Evolutionary conservation across 2,797 vertebrate genomes (phyloP).

Genomic region (Columba guinea): DNA sequence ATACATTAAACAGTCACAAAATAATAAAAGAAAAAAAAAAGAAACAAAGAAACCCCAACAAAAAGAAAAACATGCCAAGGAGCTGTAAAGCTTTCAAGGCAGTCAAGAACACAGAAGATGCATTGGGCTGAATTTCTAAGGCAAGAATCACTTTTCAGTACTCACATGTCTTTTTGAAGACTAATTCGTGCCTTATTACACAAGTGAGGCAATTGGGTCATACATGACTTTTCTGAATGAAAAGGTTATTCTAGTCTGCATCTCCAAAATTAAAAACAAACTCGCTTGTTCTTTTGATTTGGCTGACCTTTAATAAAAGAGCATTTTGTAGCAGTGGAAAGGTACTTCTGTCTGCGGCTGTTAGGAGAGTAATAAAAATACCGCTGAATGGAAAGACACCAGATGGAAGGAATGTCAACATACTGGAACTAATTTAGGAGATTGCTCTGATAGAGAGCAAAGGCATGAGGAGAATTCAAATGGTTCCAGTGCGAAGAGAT

Average conservation of each 20-base stretch:
- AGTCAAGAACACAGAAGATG: not conserved
- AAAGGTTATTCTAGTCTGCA: slow-evolving; percentile 58
- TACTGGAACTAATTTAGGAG: slow-evolving; percentile 75
- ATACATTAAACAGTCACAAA: not conserved
- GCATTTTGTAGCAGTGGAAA: slow-evolving; percentile 69
- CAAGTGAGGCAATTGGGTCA: slow-evolving; percentile 44
- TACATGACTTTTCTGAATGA: slow-evolving; percentile 68
- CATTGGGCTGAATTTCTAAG: not conserved
- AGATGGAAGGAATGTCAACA: slow-evolving; percentile 72
- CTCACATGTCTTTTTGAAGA: not conserved
- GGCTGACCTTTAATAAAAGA: slow-evolving; percentile 73
- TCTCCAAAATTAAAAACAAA: slow-evolving; percentile 70
- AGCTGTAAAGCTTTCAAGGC: slow-evolving; percentile 7
- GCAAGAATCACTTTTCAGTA: slow-evolving; percentile 6
- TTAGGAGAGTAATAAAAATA: slow-evolving; percentile 74
- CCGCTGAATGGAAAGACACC: slow-evolving; percentile 69
- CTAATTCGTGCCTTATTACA: slow-evolving; percentile 32
- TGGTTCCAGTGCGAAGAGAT: slow-evolving; percentile 51
- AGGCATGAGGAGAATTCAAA: slow-evolving; percentile 73
- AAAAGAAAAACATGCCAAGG: not conserved
- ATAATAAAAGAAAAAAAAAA: not conserved
- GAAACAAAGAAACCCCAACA: not conserved
- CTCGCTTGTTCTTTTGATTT: slow-evolving; percentile 58
- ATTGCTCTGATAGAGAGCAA: slow-evolving; percentile 69
- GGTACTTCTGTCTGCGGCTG: slow-evolving; percentile 71